Base-by-base conservation (phyloP, 2,888 invertebrate genomes). In the Drosophila prostipennis region DNA sequence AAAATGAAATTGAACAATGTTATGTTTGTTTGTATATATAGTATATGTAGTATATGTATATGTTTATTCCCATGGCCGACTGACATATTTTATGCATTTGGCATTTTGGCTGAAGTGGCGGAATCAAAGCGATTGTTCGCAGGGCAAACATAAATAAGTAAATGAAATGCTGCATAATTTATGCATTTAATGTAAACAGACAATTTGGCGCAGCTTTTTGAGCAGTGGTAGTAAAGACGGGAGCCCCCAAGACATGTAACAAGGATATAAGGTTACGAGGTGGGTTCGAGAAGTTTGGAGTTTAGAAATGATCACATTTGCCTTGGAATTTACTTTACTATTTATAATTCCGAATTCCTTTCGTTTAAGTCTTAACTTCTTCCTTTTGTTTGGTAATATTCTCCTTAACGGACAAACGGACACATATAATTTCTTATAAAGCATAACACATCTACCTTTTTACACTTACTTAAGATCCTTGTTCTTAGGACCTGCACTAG, bases 111-210 rank as follows among this genome's bases (percentile, higher is more conserved):
- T 68, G 72, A 65, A 65, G 51, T 54, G 68, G 58, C 63, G 53
- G 80, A 82, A 84, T 82, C 82, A 85, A 82, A 82, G 82, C 75
- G 68, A 81, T 76, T 77, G 74, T 75, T 75, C 76, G 39, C 55
- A 51, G 59, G 54, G 49, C 51, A 10, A 39, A 55, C 58, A 72
- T 54, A 72, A 67, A 65, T 53, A 59, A 57, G 60, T 74, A 78
- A 72, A 72, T 79, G 68, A 78, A 75, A 76, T 77, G 71, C 71
- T 83, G 83, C 87, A 87, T 87, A 87, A 87, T 87, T 87, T 79
- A 79, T 78, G 81, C 83, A 78, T 83, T 79, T 78, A 80, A 83
- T 80, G 83, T 77, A 85, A 88, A 87, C 89, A 89, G 74, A 80
- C 87, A 80, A 87, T 80, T 88, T 88, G 74, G 77, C 74, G 69